A percentile compares a stretch with the other conserved stretches of the same genome.
phyloP scores from a whole-genome alignment of 2,113 vertebrate species.

The Mugil cephalus region DNA sequence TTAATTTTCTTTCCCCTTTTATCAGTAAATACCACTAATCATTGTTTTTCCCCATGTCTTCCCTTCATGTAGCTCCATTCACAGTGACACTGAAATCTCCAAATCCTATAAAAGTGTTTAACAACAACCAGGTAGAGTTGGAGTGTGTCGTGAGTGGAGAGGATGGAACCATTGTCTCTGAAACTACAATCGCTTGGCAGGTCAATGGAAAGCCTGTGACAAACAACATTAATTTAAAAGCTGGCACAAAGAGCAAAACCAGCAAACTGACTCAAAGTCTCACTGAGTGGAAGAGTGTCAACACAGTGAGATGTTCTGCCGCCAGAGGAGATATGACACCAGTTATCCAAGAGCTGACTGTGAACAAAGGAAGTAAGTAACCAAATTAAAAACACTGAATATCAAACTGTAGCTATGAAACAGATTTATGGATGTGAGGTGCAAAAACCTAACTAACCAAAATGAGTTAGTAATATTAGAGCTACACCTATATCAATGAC shows the following conservation, averaged over 20 bases:
- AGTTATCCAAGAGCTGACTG: too few species aligned
- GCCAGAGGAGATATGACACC: too few species aligned
- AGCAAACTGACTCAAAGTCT: not conserved
- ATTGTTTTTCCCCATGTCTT: not conserved
- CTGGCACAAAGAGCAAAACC: not conserved
- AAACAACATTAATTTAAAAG: not conserved
- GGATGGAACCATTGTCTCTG: rapidly evolving
- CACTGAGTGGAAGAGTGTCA: rapidly evolving
- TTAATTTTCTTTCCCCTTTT: not conserved
- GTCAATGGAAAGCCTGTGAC: not conserved
- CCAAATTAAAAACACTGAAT: too few species aligned
- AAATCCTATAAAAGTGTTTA: constrained; percentile 4
- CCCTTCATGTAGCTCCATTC: not conserved
- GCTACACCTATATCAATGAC: too few species aligned
- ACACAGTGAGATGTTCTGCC: constrained; percentile 31
- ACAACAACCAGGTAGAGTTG: not conserved
- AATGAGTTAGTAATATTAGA: too few species aligned
- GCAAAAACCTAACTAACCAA: too few species aligned
- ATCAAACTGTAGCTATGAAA: too few species aligned
- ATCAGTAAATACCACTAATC: too few species aligned
- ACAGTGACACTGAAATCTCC: constrained; percentile 3
- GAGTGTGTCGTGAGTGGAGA: constrained; percentile 18
- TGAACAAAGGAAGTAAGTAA: too few species aligned
- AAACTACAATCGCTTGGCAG: constrained; percentile 6
- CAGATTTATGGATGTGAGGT: too few species aligned